phyloP scores from a whole-genome alignment of 2,797 vertebrate genomes.

The Enteromius afrohamiltoni region DNA sequence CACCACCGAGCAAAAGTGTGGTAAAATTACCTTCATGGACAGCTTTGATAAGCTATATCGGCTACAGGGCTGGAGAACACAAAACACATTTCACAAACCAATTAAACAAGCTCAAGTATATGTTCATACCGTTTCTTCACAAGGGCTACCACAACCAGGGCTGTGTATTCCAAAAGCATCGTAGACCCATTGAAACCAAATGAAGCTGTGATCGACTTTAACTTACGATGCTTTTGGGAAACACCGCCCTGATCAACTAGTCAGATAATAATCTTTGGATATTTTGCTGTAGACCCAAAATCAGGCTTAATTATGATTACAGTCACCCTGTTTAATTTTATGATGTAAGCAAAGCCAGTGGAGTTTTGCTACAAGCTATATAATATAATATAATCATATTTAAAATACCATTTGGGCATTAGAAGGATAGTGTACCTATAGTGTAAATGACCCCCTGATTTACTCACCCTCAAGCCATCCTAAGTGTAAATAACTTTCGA shows the following conservation, averaged over 20 bases:
- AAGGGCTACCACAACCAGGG: not conserved
- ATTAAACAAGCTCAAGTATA: constrained; percentile 7
- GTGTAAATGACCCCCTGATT: too few relatives aligned
- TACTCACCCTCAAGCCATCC: too few relatives aligned
- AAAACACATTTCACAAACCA: constrained; percentile 59
- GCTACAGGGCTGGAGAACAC: constrained; percentile 70
- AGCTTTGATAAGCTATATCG: constrained; percentile 80
- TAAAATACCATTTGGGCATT: too few relatives aligned
- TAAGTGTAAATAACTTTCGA: too few relatives aligned
- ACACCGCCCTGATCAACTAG: too few relatives aligned
- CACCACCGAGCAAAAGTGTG: constrained; percentile 59
- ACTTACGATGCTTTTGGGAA: too few relatives aligned
- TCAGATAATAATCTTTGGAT: too few relatives aligned
- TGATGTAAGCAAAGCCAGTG: not conserved
- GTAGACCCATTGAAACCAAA: too few relatives aligned
- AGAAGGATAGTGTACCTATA: too few relatives aligned
- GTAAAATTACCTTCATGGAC: constrained; percentile 74
- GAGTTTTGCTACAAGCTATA: not conserved
- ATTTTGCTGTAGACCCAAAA: not conserved
- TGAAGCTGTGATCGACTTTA: too few relatives aligned
- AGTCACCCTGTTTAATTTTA: not conserved
- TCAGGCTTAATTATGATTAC: not conserved
- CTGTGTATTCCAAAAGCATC: too few relatives aligned
- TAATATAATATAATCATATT: too few relatives aligned
- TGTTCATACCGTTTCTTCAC: not conserved